These are phyloP conservation scores for Crotalus helleri DNA, from an alignment of 2,113 vertebrate species.

Conservation along the genomic window DNA sequence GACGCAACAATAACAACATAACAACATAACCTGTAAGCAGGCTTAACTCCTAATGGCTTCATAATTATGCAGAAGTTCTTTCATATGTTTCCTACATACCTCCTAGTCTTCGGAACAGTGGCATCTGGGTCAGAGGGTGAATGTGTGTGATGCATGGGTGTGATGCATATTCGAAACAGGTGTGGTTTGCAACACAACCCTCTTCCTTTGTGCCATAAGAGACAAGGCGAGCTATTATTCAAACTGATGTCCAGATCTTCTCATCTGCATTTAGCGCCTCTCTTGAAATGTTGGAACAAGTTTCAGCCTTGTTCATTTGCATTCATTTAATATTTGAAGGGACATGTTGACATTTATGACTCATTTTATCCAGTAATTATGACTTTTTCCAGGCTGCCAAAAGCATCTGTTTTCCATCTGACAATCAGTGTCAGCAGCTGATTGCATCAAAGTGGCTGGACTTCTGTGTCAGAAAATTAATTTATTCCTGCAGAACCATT, in stretches of 20 bases:
- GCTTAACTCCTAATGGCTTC: not conserved
- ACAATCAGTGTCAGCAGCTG: constrained; percentile 59
- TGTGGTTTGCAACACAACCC: not conserved
- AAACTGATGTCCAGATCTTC: not conserved
- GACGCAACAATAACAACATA: too few species aligned
- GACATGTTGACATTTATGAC: constrained; percentile 35
- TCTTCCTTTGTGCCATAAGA: not conserved
- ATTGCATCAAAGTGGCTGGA: constrained; percentile 51
- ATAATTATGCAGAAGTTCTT: not conserved
- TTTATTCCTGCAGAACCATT: constrained; percentile 32
- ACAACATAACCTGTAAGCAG: not conserved
- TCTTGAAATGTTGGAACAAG: not conserved
- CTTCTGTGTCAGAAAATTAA: constrained; percentile 52
- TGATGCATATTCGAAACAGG: not conserved
- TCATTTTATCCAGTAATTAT: constrained; percentile 42
- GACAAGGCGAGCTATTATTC: not conserved
- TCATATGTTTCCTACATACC: not conserved
- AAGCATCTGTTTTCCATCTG: constrained; percentile 44
- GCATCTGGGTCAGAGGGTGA: not conserved
- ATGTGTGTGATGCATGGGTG: not conserved
- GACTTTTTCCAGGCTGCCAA: constrained; percentile 42
- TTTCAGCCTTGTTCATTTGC: not conserved
- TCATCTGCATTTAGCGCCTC: not conserved
- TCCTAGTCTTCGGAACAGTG: not conserved
- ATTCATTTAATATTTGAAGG: constrained; percentile 49